Conservation (phyloP, 2,113 vertebrate species). For the Pogona vitticeps region DNA sequence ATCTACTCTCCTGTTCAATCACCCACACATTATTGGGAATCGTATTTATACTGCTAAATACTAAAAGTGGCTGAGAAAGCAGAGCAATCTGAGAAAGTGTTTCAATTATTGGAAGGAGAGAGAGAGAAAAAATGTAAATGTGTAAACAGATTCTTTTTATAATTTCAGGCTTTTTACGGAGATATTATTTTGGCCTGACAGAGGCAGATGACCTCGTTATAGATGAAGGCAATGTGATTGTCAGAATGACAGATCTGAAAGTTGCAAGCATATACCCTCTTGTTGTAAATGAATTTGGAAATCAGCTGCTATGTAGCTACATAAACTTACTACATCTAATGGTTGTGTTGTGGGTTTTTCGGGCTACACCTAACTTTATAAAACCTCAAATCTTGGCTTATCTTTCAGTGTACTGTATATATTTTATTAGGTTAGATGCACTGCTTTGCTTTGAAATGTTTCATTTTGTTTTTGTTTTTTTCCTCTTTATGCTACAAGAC, state of each 20-base stretch:
- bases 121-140: too few relatives aligned
- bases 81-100: not conserved
- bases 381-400: not conserved
- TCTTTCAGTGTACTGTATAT: not conserved
- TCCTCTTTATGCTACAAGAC: not conserved
- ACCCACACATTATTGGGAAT: not conserved
- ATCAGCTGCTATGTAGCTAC: too few relatives aligned
- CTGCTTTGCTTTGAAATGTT: too few relatives aligned
- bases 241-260: not conserved
- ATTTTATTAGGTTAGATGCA: not conserved
- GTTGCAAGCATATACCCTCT: not conserved
- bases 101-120: too few relatives aligned
- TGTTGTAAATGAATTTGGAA: not conserved
- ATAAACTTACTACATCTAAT: too few relatives aligned
- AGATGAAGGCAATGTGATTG: not conserved
- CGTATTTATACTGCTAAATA: constrained; percentile 26
- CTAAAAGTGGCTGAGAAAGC: not conserved
- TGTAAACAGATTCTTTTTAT: too few relatives aligned
- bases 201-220: not conserved
- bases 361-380: not conserved
- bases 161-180: not conserved
- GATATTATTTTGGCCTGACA: constrained; percentile 1
- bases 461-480: too few relatives aligned
- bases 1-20: not conserved
- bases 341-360: too few relatives aligned